Evolutionary conservation across 2,888 invertebrate species (phyloP).

Genomic region (Sarcophaga variegata): DNA sequence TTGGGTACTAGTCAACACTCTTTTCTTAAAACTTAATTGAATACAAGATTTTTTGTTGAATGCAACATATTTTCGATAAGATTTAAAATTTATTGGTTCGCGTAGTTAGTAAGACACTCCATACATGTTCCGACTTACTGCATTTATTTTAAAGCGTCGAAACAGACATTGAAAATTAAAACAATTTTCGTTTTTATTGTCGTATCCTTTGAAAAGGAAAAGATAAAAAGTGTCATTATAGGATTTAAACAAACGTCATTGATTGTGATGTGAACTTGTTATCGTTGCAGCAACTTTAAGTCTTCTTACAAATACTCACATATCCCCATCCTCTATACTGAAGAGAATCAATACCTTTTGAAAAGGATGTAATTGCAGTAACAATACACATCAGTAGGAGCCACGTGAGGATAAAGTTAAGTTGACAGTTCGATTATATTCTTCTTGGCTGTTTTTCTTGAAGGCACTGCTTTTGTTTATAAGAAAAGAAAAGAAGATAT

Average conservation of each 20-base stretch:
- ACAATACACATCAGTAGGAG: background rate
- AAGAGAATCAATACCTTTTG: background rate
- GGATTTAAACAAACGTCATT: constrained; percentile 41
- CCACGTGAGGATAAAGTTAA: constrained; percentile 30
- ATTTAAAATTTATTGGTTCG: too few relatives aligned
- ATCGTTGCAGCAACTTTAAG: constrained; percentile 42
- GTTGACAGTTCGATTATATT: constrained; percentile 7
- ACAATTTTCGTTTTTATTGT: background rate
- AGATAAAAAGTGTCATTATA: constrained; percentile 47
- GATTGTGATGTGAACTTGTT: constrained; percentile 53
- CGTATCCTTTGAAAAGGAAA: background rate
- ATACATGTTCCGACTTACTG: too few relatives aligned
- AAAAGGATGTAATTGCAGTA: constrained; percentile 35
- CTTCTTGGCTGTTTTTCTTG: background rate
- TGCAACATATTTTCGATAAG: too few relatives aligned
- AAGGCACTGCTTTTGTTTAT: background rate
- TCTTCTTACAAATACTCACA: background rate
- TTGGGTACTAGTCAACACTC: too few relatives aligned
- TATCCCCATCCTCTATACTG: too few relatives aligned
- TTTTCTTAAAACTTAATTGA: too few relatives aligned
- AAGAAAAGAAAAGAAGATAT: background rate
- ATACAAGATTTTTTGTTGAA: too few relatives aligned
- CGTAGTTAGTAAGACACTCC: too few relatives aligned
- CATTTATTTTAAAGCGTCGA: too few relatives aligned
- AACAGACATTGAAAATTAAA: too few relatives aligned